Conservation (phyloP, 1,140 invertebrate genomes). For the Cheumatopsyche charites region DNA sequence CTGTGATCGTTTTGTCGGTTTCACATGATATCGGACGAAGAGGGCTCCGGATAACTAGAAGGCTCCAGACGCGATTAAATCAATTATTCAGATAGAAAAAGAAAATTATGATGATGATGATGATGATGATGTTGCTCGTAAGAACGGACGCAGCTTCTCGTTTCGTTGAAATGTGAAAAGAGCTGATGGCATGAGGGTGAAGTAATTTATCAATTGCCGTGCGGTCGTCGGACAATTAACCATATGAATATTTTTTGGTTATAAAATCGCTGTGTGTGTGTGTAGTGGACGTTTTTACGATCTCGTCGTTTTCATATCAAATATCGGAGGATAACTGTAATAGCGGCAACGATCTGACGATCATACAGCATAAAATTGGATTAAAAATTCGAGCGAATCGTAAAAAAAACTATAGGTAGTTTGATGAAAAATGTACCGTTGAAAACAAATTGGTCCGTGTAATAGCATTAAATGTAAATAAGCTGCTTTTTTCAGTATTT, state of each 20-base stretch:
- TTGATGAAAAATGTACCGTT: neutral
- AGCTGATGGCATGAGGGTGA: neutral
- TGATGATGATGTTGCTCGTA: neutral
- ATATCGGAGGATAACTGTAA: neutral
- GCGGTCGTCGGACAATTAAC: no score
- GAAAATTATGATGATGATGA: neutral
- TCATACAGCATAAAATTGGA: neutral
- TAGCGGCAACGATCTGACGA: neutral
- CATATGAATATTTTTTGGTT: no score
- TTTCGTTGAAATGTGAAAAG: neutral
- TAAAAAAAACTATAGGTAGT: neutral
- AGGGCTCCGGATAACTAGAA: neutral
- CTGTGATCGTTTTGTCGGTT: no score
- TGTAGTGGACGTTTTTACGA: no score
- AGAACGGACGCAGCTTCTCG: neutral
- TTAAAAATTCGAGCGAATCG: neutral
- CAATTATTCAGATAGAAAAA: neutral
- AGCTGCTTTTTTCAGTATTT: no score
- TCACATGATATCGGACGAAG: no score
- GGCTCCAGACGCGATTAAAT: neutral
- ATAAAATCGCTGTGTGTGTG: no score
- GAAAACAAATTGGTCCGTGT: neutral
- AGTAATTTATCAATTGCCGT: no score
- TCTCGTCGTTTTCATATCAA: no score
- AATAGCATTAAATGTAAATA: conserved; percentile 12